Base-by-base conservation (phyloP, 2,888 invertebrate genomes). In the Cosmopolites sordidus region DNA sequence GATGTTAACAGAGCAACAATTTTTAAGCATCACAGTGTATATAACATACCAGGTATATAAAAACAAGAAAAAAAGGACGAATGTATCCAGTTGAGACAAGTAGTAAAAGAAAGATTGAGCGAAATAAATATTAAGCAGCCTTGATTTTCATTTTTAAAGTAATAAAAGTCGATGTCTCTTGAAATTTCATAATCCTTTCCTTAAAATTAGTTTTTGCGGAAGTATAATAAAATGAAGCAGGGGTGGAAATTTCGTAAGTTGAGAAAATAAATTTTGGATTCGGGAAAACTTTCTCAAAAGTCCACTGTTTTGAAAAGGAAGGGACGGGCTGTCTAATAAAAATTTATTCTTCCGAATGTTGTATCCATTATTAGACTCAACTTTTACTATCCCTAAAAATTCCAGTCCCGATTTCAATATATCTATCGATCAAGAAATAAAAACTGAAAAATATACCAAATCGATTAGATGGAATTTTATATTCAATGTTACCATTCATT, bases 131-230 rank as follows among this genome's bases (percentile, higher is more conserved):
- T 44, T 42, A 45, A 41, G 18, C 27, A 16, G 27, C 44, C 18
- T 40, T 40, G 30, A 51, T 51, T 45, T 51, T 43, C 18, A 17
- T 48, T 42, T 38, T 41, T 17, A 16, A 52, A 17, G 38, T 41
- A 40, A 54, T 56, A 56, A 56, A 56, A 51, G 42, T 56, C 38
- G 48, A 56, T 56, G 51, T 42, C 46, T 55, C 55, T 55, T 56
- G 44, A 51, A 56, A 56, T 48, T 51, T 44, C 49, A 40, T 51
- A 56, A 56, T 48, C 56, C 48, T 51, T 56, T 56, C 56, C 51
- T 43, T 43, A 51, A 55, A 54, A 54, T 54, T 54, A 54, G 51
- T 51, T 55, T 54, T 56, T 51, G 51, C 43, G 51, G 48, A 48
- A 42, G 42, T 50, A 42, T 37, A 50, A 44, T 51, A 55, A 51